These are phyloP conservation scores for Drosophila melanica DNA, from an alignment of 1,140 invertebrate species.

Conservation along the genomic window DNA sequence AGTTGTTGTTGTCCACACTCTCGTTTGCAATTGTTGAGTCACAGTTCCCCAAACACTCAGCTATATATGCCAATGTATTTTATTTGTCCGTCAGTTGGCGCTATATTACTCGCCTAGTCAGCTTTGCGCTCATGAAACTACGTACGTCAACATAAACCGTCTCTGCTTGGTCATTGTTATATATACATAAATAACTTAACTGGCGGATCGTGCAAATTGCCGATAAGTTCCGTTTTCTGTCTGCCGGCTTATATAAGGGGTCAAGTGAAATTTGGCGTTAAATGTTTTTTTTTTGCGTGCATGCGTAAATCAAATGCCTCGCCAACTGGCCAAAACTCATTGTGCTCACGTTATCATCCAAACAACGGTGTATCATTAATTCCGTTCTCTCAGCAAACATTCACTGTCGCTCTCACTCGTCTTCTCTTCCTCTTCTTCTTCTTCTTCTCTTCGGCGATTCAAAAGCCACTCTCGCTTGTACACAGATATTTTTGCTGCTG, in stretches of 20 bases:
- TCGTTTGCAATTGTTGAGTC: slow-evolving; percentile 47
- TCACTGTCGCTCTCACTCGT: background rate
- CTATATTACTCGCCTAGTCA: slow-evolving; percentile 40
- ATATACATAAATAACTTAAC: background rate
- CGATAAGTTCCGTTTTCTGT: slow-evolving; percentile 69
- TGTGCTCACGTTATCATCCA: slow-evolving; percentile 42
- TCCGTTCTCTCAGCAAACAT: background rate
- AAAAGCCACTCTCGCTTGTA: slow-evolving; percentile 16
- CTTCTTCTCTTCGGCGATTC: background rate
- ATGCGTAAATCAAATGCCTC: slow-evolving; percentile 46
- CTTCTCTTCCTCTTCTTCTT: background rate
- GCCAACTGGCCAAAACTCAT: slow-evolving; percentile 20
- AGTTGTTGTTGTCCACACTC: background rate
- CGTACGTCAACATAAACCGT: slow-evolving; percentile 22
- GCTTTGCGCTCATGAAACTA: slow-evolving; percentile 50
- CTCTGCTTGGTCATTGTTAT: background rate
- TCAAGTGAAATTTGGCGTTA: slow-evolving; percentile 56
- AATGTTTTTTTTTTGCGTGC: slow-evolving; percentile 49
- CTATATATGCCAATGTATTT: slow-evolving; percentile 50
- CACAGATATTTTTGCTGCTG: slow-evolving; percentile 8
- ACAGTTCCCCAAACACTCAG: slow-evolving; percentile 11
- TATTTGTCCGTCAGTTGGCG: slow-evolving; percentile 45
- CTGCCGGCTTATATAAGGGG: slow-evolving; percentile 66
- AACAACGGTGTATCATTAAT: background rate
- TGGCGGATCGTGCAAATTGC: slow-evolving; percentile 13